Conservation (phyloP, 2,113 vertebrate genomes). For the Gasterosteus aculeatus region DNA sequence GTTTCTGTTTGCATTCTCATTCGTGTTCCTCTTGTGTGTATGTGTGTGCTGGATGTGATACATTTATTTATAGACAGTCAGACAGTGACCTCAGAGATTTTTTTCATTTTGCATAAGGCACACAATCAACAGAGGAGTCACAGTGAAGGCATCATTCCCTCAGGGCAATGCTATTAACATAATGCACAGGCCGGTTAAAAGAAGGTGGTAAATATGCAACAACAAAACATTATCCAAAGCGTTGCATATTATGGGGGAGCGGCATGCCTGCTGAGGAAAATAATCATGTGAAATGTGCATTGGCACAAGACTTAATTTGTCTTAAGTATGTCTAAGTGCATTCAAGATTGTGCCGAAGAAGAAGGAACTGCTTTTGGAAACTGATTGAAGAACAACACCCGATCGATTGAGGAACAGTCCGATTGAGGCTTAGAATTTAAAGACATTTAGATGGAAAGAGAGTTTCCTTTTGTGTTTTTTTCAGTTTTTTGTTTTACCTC, state of each 20-base stretch:
- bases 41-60: neutral
- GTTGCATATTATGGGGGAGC: conserved; percentile 1
- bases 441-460: neutral
- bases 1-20: conserved; percentile 15
- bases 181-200: conserved; percentile 39
- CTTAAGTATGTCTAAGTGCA: neutral
- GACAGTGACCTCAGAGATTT: neutral
- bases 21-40: neutral
- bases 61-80: neutral
- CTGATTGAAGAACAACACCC: neutral
- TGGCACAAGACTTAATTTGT: neutral
- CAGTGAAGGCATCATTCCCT: conserved; percentile 45
- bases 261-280: conserved; percentile 3
- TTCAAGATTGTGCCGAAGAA: neutral
- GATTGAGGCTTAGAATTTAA: neutral
- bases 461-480: neutral
- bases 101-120: conserved; percentile 24
- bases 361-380: neutral
- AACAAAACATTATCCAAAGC: conserved; percentile 34
- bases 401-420: neutral
- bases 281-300: conserved; percentile 7
- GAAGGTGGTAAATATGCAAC: neutral
- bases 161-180: conserved; percentile 36
- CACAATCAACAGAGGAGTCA: conserved; percentile 33
- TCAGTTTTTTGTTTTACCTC: neutral